phyloP scores from a whole-genome alignment of 2,113 vertebrate species.

The Aphyosemion australe region DNA sequence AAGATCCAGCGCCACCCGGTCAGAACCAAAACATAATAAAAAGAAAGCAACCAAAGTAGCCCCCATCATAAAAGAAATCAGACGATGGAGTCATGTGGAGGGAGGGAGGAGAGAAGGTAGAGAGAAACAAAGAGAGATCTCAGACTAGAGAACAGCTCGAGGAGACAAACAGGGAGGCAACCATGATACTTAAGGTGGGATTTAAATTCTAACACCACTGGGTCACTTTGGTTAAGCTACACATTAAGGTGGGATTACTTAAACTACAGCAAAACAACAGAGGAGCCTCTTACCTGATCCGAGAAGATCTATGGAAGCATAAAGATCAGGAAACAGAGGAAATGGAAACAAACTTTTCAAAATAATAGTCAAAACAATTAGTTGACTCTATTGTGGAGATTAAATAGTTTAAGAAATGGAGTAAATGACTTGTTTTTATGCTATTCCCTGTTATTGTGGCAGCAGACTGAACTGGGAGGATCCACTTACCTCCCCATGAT shows the following conservation, averaged over 20 bases:
- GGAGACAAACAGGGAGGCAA: slow-evolving; percentile 65
- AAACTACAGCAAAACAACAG: no score
- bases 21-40: slow-evolving; percentile 47
- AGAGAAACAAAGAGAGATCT: slow-evolving; percentile 72
- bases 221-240: slow-evolving; percentile 7
- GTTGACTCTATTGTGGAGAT: neutral
- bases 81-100: slow-evolving; percentile 69
- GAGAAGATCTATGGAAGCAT: slow-evolving; percentile 72
- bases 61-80: slow-evolving; percentile 68
- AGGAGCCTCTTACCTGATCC: slow-evolving; percentile 76
- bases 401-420: neutral
- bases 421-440: neutral
- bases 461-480: neutral
- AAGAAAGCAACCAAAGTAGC: slow-evolving; percentile 49
- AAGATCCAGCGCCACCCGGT: slow-evolving; percentile 22
- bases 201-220: neutral
- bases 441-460: neutral
- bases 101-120: slow-evolving; percentile 60
- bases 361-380: neutral
- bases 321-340: slow-evolving; percentile 3
- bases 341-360: neutral
- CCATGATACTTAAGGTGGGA: slow-evolving; percentile 23
- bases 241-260: neutral
- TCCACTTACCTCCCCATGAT: slow-evolving; percentile 91
- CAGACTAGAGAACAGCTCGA: slow-evolving; percentile 64